These are phyloP conservation scores for Glaucidium brasilianum DNA, from an alignment of 2,113 vertebrate genomes.

Conservation along the genomic window DNA sequence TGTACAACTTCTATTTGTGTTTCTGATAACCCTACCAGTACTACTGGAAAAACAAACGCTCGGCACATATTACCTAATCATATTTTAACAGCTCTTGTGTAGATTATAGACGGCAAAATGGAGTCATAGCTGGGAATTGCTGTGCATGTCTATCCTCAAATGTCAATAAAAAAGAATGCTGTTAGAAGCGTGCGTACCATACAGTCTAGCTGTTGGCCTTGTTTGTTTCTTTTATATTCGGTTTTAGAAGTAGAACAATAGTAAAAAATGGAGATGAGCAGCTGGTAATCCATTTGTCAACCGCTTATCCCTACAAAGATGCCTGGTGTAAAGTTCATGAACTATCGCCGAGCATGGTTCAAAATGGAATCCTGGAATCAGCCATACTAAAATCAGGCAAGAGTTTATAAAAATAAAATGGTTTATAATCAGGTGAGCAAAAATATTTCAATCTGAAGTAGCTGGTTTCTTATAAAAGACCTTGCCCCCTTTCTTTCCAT, in stretches of 20 bases:
- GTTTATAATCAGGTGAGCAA: background rate
- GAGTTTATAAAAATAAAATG: background rate
- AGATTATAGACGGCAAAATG: background rate
- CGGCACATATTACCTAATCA: accelerated
- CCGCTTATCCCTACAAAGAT: background rate
- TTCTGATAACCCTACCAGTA: background rate
- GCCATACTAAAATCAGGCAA: background rate
- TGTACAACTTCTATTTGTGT: background rate
- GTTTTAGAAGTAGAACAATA: background rate
- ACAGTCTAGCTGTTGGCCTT: background rate
- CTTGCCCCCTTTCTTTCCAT: background rate
- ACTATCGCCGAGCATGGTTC: background rate
- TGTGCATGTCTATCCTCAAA: background rate
- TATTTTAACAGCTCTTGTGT: background rate
- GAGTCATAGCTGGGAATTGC: background rate
- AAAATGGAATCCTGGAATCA: background rate
- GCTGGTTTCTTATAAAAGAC: background rate
- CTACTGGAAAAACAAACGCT: background rate
- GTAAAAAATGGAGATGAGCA: background rate
- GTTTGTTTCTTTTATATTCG: background rate
- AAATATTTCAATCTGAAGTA: background rate
- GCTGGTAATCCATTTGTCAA: background rate
- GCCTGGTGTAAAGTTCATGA: background rate
- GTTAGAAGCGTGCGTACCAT: accelerated
- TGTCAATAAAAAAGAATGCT: background rate